Base-by-base conservation (phyloP, 1,140 invertebrate species). In the Nasonia vitripennis region DNA sequence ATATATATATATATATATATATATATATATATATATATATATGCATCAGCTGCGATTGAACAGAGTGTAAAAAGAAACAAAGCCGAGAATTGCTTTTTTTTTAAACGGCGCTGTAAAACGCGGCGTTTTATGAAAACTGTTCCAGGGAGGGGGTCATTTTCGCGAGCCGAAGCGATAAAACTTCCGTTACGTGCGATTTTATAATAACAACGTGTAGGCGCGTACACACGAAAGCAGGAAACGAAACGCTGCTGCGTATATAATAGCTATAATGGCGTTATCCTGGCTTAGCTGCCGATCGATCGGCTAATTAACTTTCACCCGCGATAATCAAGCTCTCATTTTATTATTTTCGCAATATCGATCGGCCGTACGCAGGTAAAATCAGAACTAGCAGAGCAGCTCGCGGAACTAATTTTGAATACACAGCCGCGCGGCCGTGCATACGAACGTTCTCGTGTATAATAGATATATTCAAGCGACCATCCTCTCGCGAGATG, bases 401-500 rank as follows among this genome's bases (percentile, higher is more conserved):
- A 37, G 34, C 41, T 45, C 41, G 41, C 41, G 41, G 1, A 45
- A 45, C 41, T 45, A 45, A 9, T 48, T 14, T n/a, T 79, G 6
- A 37, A 37, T 0, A 5, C 34, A 37, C 34, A 5, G 34, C 34
- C 34, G 34, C 34, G 34, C 34, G 34, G 34, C 51, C 51, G 51
- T 51, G 48, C 23, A 27, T 27, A 27, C 23, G 23, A 17, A 27
- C 0, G 27, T 2, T 55, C 51, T 55, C 3, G 17, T 55, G 27
- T 27, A 27, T 27, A 37, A 37, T 55, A 17, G 17, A 55, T 17
- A 55, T 17, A 55, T 55, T 12, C 51, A 17, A 55, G 67, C 67
- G n/a, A 27, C 67, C 10, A 23, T 27, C n/a, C 68, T 17, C 62
- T 3, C 87, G 87, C 87, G 87, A 55, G 83, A 81, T 86, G 78